Evolutionary conservation across 2,797 vertebrate species (phyloP).

Genomic region (Dendrocincla tyrannina): DNA sequence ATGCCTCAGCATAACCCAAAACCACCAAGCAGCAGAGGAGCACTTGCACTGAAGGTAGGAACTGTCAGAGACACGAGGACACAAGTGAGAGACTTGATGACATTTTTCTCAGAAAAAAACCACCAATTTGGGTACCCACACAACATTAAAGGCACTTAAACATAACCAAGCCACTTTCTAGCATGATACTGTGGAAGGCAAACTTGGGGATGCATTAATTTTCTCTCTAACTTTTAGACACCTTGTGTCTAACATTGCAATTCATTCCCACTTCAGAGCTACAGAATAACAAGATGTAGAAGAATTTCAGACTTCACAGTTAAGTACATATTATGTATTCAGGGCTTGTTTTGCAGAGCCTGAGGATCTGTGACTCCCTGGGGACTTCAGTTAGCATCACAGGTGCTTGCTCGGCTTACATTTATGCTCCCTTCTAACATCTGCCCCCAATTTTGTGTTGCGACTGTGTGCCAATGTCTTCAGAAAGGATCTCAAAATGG

Average conservation of each 20-base stretch:
- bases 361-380: background rate
- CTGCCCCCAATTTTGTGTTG: background rate
- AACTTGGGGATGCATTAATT: background rate
- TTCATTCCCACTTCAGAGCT: background rate
- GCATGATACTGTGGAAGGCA: background rate
- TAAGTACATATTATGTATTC: background rate
- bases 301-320: background rate
- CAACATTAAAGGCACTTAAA: background rate
- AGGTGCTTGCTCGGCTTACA: background rate
- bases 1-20: background rate
- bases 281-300: background rate
- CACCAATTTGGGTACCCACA: background rate
- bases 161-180: background rate
- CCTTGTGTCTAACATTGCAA: background rate
- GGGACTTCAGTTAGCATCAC: background rate
- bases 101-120: background rate
- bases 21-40: background rate
- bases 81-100: background rate
- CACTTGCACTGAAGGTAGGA: background rate
- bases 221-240: background rate
- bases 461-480: background rate
- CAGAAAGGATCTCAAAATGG: background rate
- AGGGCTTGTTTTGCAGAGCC: background rate
- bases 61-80: background rate
- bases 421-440: background rate